Conservation (phyloP, 2,113 vertebrate species). For the Suncus etruscus region DNA sequence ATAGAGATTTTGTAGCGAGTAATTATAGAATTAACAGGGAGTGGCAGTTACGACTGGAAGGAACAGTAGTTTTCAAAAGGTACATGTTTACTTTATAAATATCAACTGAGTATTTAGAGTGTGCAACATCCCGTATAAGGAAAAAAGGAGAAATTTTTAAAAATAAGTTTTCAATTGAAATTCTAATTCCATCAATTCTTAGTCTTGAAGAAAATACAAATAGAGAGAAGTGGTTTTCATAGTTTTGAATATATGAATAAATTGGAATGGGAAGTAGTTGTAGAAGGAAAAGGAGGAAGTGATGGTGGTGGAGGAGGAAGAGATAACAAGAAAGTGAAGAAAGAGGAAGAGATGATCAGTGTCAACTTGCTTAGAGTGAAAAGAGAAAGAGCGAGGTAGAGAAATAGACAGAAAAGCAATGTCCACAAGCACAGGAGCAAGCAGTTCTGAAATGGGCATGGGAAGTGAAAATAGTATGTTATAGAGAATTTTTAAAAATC, state of each 20-base stretch:
- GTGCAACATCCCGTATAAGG: background rate
- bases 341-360: too few relatives aligned
- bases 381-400: too few relatives aligned
- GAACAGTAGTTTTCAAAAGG: background rate
- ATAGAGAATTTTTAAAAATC: background rate
- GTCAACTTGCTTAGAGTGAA: too few relatives aligned
- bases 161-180: background rate
- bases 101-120: background rate
- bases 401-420: background rate
- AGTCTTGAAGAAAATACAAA: background rate
- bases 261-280: background rate
- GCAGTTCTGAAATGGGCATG: background rate
- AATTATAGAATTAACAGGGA: background rate
- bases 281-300: too few relatives aligned
- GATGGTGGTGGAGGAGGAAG: too few relatives aligned
- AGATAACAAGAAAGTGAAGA: too few relatives aligned
- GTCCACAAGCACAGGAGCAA: background rate
- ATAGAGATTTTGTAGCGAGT: slow-evolving; percentile 23
- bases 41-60: background rate
- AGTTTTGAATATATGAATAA: background rate
- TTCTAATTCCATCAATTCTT: background rate
- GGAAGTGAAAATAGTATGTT: background rate
- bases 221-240: background rate
- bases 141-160: background rate
- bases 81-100: background rate